These are phyloP conservation scores for Lithobates sylvaticus DNA, from an alignment of 2,797 vertebrate genomes.

Conservation along the genomic window DNA sequence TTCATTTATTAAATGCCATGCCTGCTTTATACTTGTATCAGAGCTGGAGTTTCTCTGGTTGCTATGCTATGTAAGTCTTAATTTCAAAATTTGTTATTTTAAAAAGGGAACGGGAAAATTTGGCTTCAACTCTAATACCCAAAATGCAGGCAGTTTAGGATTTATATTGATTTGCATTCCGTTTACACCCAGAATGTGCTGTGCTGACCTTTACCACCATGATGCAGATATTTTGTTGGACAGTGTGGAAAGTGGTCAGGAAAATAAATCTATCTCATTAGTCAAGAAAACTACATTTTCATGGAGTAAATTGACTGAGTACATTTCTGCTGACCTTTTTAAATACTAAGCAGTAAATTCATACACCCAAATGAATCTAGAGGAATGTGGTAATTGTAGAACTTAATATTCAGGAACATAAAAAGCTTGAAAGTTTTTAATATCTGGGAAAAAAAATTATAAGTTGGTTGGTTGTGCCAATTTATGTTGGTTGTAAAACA, in stretches of 20 bases:
- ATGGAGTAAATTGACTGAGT: background rate
- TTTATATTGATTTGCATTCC: background rate
- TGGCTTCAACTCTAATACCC: background rate
- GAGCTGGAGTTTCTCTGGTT: background rate
- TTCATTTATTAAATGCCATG: too few species aligned
- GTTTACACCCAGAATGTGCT: background rate
- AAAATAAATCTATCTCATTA: background rate
- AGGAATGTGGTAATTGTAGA: background rate
- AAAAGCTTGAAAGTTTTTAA: background rate
- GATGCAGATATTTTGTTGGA: background rate
- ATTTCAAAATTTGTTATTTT: too few species aligned
- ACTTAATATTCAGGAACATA: background rate
- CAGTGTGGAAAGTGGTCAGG: background rate
- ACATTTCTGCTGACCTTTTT: slow-evolving; percentile 15
- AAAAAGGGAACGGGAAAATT: background rate
- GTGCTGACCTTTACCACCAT: slow-evolving; percentile 5
- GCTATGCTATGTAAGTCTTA: background rate
- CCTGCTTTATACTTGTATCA: too few species aligned
- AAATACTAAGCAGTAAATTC: background rate
- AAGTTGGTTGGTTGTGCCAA: background rate
- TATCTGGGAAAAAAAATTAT: too few species aligned
- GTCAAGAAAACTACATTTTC: background rate
- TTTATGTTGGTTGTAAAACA: background rate
- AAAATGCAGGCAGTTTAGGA: background rate
- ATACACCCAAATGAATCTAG: background rate